Evolutionary conservation across 2,888 invertebrate species (phyloP).

Genomic region (Exocentrus adspersus): DNA sequence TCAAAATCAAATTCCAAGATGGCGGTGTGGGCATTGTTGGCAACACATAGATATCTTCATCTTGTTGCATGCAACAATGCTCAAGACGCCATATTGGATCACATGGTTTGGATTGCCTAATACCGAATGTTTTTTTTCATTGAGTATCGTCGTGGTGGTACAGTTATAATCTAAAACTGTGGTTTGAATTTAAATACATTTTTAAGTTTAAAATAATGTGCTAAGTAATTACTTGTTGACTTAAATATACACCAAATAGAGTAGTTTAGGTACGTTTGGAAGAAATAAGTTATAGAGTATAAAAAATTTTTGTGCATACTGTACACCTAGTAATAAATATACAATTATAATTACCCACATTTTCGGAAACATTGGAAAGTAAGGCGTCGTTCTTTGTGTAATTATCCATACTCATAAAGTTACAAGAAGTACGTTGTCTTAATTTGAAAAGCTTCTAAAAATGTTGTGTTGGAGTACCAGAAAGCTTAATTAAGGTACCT

Average conservation of each 20-base stretch:
- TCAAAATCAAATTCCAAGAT: too few relatives aligned
- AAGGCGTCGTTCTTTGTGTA: background rate
- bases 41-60: too few relatives aligned
- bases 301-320: constrained; percentile 23
- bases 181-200: too few relatives aligned
- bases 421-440: constrained; percentile 1
- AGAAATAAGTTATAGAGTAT: constrained; percentile 8
- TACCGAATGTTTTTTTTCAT: too few relatives aligned
- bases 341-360: constrained; percentile 14
- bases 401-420: too few relatives aligned
- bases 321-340: constrained; percentile 24
- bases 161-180: background rate
- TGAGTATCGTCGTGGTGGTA: too few relatives aligned
- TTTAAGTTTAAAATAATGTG: too few relatives aligned
- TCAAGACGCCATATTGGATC: too few relatives aligned
- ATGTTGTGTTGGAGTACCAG: constrained; percentile 14
- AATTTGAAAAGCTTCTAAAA: constrained; percentile 21
- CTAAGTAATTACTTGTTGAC: constrained; percentile 1
- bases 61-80: too few relatives aligned
- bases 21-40: too few relatives aligned
- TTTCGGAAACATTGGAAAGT: constrained; percentile 18
- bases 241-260: constrained; percentile 3
- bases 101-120: too few relatives aligned
- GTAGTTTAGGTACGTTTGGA: constrained; percentile 9
- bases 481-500: constrained; percentile 16